These are phyloP conservation scores for Noctua janthina DNA, from an alignment of 2,888 invertebrate genomes.

Conservation along the genomic window DNA sequence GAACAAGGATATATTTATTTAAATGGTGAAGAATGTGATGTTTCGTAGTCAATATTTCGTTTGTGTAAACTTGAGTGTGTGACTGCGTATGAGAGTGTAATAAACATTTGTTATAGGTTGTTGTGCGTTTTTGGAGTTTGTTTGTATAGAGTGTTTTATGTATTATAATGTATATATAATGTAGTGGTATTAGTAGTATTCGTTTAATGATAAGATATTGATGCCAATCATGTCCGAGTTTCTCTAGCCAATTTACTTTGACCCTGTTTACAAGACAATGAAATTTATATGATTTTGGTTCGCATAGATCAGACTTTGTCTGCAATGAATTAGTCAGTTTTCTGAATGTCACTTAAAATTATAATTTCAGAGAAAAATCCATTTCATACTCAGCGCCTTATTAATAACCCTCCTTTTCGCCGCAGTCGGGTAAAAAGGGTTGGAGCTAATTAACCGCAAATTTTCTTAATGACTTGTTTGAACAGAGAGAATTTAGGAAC, in stretches of 20 bases:
- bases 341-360: background rate
- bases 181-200: too few species aligned
- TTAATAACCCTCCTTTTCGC: background rate
- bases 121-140: too few species aligned
- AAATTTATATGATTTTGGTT: background rate
- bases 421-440: background rate
- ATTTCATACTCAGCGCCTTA: background rate
- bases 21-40: too few species aligned
- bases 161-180: too few species aligned
- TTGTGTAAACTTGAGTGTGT: too few species aligned
- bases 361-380: background rate
- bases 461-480: slow-evolving; percentile 34
- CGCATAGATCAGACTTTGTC: background rate
- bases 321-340: background rate
- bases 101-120: too few species aligned
- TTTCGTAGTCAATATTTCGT: too few species aligned
- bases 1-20: too few species aligned
- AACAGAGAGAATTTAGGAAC: background rate
- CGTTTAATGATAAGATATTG: background rate
- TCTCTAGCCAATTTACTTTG: background rate
- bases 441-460: slow-evolving; percentile 12
- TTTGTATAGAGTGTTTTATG: too few species aligned
- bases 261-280: background rate
- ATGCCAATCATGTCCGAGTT: background rate
- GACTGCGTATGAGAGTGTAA: too few species aligned